Conservation (phyloP, 1,140 invertebrate genomes). For the Conus ventricosus region DNA sequence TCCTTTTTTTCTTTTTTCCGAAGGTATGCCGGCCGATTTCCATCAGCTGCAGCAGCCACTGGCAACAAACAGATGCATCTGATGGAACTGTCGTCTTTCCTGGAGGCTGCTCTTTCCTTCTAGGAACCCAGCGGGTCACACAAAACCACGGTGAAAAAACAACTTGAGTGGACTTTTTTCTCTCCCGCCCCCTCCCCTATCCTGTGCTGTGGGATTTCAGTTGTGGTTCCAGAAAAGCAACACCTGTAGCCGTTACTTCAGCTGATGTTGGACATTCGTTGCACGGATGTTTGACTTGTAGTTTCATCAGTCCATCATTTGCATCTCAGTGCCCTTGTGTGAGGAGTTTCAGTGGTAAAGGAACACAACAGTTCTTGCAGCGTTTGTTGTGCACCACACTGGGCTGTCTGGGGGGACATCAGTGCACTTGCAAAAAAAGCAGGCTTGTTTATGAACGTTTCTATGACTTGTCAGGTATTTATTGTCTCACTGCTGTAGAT, state of each 20-base stretch:
- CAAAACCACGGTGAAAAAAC: neutral
- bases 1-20: conserved; percentile 47
- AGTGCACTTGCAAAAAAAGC: neutral
- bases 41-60: conserved; percentile 94
- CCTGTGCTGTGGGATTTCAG: neutral
- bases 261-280: neutral
- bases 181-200: neutral
- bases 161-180: neutral
- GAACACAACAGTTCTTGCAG: neutral
- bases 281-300: neutral
- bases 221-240: neutral
- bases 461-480: neutral
- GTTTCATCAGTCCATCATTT: neutral
- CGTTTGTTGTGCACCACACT: neutral
- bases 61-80: conserved; percentile 96
- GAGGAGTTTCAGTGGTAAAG: neutral
- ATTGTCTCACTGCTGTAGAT: conserved; percentile 1
- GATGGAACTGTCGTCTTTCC: conserved; percentile 83
- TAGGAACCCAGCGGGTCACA: neutral
- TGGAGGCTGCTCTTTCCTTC: conserved; percentile 65
- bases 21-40: conserved; percentile 93
- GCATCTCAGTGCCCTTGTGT: neutral
- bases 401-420: neutral
- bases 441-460: neutral
- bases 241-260: neutral